phyloP scores from a whole-genome alignment of 2,113 vertebrate genomes.

The Machaerirhynchus nigripectus region DNA sequence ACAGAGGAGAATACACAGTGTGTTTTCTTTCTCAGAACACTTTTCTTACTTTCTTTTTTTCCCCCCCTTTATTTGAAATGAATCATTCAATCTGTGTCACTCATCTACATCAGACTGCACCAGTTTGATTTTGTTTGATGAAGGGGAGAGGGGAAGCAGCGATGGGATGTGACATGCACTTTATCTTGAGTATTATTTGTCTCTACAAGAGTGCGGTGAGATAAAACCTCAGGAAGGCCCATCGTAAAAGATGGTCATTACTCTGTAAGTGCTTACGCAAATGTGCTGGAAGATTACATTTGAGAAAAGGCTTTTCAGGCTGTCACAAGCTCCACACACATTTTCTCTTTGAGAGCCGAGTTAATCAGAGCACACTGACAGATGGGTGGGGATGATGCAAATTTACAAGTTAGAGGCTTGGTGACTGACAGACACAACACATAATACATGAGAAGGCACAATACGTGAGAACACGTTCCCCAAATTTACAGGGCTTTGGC shows the following conservation, averaged over 20 bases:
- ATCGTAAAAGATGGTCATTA: background rate
- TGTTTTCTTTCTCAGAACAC: background rate
- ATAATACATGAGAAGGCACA: background rate
- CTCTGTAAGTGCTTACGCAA: background rate
- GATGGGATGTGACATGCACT: background rate
- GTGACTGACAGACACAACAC: background rate
- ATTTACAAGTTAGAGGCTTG: background rate
- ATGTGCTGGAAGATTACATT: background rate
- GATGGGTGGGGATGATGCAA: background rate
- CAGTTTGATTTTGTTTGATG: conserved; percentile 38
- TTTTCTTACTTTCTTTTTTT: background rate
- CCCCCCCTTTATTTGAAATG: conserved; percentile 19
- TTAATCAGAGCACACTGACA: background rate
- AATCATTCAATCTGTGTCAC: conserved; percentile 23
- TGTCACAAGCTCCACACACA: background rate
- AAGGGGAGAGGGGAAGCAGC: background rate
- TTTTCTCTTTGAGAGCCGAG: background rate
- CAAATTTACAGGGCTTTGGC: background rate
- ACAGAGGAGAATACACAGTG: background rate
- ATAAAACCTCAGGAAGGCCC: background rate
- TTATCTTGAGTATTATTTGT: conserved; percentile 42
- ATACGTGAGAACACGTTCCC: background rate
- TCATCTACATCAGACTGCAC: background rate
- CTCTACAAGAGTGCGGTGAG: background rate
- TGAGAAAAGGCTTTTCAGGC: background rate